Evolutionary conservation across 2,888 invertebrate species (phyloP), one percentile per base, ranked within the genome.

Genomic region (Choristoneura rosaceana): DNA sequence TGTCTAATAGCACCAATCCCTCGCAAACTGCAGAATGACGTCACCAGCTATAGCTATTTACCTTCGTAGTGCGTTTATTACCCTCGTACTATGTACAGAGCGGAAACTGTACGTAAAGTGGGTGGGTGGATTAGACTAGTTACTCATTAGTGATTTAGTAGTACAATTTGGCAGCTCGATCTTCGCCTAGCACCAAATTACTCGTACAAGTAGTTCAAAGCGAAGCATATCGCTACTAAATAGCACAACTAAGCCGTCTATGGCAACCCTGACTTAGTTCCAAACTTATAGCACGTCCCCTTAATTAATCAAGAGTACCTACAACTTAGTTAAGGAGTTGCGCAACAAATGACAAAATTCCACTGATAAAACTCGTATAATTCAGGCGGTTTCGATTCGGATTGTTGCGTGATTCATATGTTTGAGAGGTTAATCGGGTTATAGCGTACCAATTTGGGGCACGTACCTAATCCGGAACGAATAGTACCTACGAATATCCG

Each of bases 401-500:
- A 47, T 59, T 61, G n/a, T 43, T n/a, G 41, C 41, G 5, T 59
- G 33, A 67, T 59, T 47, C 52, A 55, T n/a, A 12, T 59, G 17
- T 58, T 41, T 41, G 60, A 55, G 61, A 58, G 58, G 58, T 74
- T 74, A 74, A 75, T 79, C 73, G 68, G 63, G 76, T 74, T 74
- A 75, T 70, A 71, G 55, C 43, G 45, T 45, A 76, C 62, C 74
- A 74, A 76, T 75, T 76, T 65, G 58, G 52, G 55, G 59, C 34
- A 59, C 67, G 71, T 4, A 38, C 38, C 38, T 77, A 74, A 75
- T 75, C 74, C 70, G 76, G 78, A 83, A 80, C 79, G 84, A 84
- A 84, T 80, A 71, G 60, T 61, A 52, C n/a, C n/a, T n/a, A n/a
- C 62, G 52, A 73, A 58, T 47, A 66, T 67, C n/a, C 43, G 33